A percentile compares a stretch with the other conserved stretches of the same genome.
These are phyloP conservation scores for Odontocerum albicorne DNA, from an alignment of 2,888 invertebrate species.

Conservation along the genomic window DNA sequence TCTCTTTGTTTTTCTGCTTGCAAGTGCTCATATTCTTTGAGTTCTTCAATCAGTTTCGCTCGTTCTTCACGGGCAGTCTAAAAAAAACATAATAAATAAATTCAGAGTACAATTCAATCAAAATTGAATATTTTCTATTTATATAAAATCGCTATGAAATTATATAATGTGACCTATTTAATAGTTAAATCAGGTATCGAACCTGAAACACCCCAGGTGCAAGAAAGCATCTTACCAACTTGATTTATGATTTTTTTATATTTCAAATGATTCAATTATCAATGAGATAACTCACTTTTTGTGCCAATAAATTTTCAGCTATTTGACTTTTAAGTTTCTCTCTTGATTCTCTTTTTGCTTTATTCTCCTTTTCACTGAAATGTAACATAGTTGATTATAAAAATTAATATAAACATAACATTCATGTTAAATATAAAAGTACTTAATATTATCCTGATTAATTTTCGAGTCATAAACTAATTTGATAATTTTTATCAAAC, in stretches of 20 bases:
- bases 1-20: conserved; percentile 1
- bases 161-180: too few relatives aligned
- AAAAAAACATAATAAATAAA: conserved; percentile 6
- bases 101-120: too few relatives aligned
- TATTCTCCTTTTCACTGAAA: conserved; percentile 16
- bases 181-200: too few relatives aligned
- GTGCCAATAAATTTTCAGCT: conserved; percentile 19
- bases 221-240: too few relatives aligned
- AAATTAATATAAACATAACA: too few relatives aligned
- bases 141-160: background rate
- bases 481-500: too few relatives aligned
- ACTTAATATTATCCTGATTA: too few relatives aligned
- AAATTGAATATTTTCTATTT: conserved; percentile 1
- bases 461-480: too few relatives aligned
- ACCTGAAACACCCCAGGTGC: too few relatives aligned
- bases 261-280: too few relatives aligned
- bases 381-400: background rate
- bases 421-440: too few relatives aligned
- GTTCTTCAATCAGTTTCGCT: conserved; percentile 18
- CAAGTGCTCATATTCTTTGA: conserved; percentile 23
- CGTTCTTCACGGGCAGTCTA: conserved; percentile 21
- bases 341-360: conserved; percentile 14
- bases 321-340: conserved; percentile 19
- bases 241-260: too few relatives aligned
- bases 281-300: conserved; percentile 18